phyloP scores from a whole-genome alignment of 2,113 vertebrate species.

The Tupaia chinensis region DNA sequence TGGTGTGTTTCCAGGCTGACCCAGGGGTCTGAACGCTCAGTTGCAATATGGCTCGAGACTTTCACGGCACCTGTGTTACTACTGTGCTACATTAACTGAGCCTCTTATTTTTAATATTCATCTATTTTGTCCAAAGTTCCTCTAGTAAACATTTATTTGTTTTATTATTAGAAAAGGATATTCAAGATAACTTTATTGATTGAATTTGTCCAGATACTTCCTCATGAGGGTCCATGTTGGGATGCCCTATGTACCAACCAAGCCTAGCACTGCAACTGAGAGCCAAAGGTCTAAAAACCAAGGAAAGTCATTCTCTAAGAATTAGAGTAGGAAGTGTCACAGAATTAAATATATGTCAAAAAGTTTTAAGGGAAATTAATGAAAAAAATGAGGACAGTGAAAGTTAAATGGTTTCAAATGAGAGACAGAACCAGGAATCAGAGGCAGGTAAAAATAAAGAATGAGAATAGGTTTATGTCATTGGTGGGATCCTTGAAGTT shows the following conservation, averaged over 20 bases:
- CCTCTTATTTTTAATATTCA: not conserved
- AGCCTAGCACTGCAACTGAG: not conserved
- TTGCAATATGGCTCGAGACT: no score
- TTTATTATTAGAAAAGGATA: not conserved
- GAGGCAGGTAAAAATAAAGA: not conserved
- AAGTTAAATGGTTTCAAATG: not conserved
- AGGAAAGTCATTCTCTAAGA: not conserved
- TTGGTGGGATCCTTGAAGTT: not conserved
- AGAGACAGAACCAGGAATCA: not conserved
- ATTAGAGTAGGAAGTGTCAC: not conserved
- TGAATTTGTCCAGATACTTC: not conserved
- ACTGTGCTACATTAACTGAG: no score
- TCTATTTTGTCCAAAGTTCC: not conserved
- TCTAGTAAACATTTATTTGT: not conserved
- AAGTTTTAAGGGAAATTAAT: not conserved
- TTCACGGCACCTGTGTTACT: no score
- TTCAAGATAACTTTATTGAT: not conserved
- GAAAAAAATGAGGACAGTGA: not conserved
- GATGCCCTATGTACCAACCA: not conserved
- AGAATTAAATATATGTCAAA: not conserved
- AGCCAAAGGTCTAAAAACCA: not conserved
- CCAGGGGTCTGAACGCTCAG: no score
- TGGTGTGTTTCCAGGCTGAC: no score
- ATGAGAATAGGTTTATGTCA: not conserved
- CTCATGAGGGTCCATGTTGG: not conserved